Percentiles rank a stretch among this genome's conserved stretches.
Evolutionary conservation across 2,888 invertebrate genomes (phyloP).

Genomic region (Drosophila neonasuta): DNA sequence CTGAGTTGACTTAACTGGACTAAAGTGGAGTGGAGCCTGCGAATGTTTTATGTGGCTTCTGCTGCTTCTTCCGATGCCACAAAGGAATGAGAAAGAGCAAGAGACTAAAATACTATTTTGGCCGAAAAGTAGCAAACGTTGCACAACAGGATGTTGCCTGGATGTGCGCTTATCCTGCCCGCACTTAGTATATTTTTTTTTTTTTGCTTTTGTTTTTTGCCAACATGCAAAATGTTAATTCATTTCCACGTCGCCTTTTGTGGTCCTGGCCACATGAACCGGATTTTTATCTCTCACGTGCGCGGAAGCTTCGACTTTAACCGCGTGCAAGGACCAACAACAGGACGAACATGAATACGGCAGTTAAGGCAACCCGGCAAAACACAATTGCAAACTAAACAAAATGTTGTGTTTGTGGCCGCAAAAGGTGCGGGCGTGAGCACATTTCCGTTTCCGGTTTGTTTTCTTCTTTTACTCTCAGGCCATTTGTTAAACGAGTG

Average conservation of each 20-base stretch:
- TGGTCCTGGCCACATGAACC: conserved; percentile 47
- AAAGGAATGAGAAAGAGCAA: conserved; percentile 29
- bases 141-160: conserved; percentile 45
- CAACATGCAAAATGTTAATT: conserved; percentile 75
- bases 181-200: neutral
- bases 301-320: conserved; percentile 25
- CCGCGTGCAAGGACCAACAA: conserved; percentile 8
- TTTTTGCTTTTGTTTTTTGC: conserved; percentile 13
- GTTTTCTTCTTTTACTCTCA: conserved; percentile 9
- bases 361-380: neutral
- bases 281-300: conserved; percentile 68
- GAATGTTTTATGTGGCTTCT: conserved; percentile 60
- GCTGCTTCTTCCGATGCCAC: conserved; percentile 17
- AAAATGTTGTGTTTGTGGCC: conserved; percentile 43
- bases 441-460: conserved; percentile 66
- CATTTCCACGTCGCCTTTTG: conserved; percentile 63
- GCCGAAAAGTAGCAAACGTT: conserved; percentile 35
- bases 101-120: conserved; percentile 42
- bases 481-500: conserved; percentile 26
- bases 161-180: conserved; percentile 51
- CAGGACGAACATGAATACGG: conserved; percentile 4
- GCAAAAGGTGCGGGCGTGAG: conserved; percentile 51
- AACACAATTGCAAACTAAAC: conserved; percentile 49
- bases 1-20: neutral
- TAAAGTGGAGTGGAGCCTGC: conserved; percentile 38